phyloP scores from a whole-genome alignment of 2,113 vertebrate species.

The Eubucco bourcierii region DNA sequence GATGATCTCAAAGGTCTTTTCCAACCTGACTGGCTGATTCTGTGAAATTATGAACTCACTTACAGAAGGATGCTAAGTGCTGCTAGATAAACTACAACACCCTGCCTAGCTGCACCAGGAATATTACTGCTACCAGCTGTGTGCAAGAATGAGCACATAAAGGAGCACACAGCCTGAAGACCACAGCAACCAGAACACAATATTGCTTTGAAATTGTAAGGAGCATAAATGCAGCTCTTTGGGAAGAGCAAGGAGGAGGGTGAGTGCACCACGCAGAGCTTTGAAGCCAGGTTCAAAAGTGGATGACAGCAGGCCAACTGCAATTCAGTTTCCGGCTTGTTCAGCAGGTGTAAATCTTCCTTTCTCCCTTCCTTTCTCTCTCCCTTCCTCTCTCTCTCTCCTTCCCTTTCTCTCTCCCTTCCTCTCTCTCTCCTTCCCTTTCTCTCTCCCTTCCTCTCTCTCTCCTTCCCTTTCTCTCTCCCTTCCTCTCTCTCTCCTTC shows the following conservation, averaged over 20 bases:
- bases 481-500: too few relatives aligned
- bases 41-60: neutral
- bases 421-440: too few relatives aligned
- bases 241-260: neutral
- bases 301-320: neutral
- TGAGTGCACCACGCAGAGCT: neutral
- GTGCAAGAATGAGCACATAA: neutral
- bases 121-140: neutral
- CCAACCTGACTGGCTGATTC: too few relatives aligned
- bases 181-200: neutral
- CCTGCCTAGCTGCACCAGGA: neutral
- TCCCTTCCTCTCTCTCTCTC: neutral
- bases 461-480: neutral
- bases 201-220: neutral
- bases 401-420: too few relatives aligned
- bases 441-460: neutral
- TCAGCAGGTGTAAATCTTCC: slow-evolving; percentile 18
- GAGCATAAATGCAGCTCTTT: neutral
- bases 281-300: slow-evolving; percentile 29
- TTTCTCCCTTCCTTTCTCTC: slow-evolving; percentile 10
- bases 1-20: too few relatives aligned
- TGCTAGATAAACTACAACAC: neutral
- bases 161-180: neutral
- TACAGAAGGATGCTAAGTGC: neutral
- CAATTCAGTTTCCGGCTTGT: neutral